Evolutionary conservation across 2,113 vertebrate species (phyloP), one percentile per base, ranked within the genome.

Genomic region (Lepisosteus osseus): DNA sequence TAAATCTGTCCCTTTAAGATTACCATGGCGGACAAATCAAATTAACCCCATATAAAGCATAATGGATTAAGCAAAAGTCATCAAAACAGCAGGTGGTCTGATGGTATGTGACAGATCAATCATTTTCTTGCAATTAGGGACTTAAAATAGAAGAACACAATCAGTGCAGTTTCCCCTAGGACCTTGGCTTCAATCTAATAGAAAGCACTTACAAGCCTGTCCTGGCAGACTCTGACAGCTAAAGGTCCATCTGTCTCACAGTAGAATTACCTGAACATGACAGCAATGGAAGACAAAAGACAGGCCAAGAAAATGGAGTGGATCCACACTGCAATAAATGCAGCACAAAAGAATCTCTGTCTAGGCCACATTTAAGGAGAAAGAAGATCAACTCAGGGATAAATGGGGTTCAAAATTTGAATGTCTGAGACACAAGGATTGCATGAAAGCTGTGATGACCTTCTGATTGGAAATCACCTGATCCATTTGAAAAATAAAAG

Each of bases 181-280:
- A 42, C 41, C 44, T 42, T 42, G 40, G 47, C 61, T 40, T 54
- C 61, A 54, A 62, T 17, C 29, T 7, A 11, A 14, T 6, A 2
- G 11, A 13, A 7, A 11, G 29, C 40, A 40, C 70, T 43, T 55
- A 15, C 6, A 3, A 42, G 56, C 9, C 14, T 29, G 71, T 41
- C 51, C 63, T 40, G 15, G 70, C n/a, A 29, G 51, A 3, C 29
- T 3, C 41, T 17, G 42, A 67, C 70, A 72, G 71, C 43, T 2
- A 67, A n/a, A 67, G 66, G 9, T 9, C 45, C 6, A 40, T 54
- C 11, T 29, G 45, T 67, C 66, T 29, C 47, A 15, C 15, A 12
- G 47, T 54, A 47, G 44, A 47, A 66, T 45, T 44, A 66, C 65
- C 65, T 45, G 65, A 17, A 67, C 15, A 54, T 54, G n/a, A 54